Evolutionary conservation across 2,888 invertebrate genomes (phyloP), one percentile per base, ranked within the genome.

Genomic region (Cheilosia variabilis): DNA sequence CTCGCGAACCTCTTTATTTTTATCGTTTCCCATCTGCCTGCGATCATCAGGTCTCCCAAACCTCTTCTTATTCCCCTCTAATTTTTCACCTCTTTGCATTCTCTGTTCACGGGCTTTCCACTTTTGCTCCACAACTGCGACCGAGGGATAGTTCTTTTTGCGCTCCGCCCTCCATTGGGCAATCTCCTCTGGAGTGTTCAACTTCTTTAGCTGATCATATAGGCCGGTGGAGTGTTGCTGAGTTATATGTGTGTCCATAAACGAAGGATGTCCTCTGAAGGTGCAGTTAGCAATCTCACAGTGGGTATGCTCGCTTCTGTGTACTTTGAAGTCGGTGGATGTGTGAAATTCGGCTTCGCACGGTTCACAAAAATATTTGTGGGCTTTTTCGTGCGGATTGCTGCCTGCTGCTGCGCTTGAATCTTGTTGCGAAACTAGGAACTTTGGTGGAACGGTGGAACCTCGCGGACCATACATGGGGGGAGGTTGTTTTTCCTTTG

Each of bases 171-270:
- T 94, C 98, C 98, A 98, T 91, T 96, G 96, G 41, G 95, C 93
- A 78, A 98, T 95, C 87, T 97, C 97, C 90, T 97, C 97, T 0
- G 96, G 95, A 5, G 96, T 95, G 84, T 95, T 94, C 6, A 96
- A 89, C 88, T 95, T 95, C 88, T 95, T 94, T 82, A 98, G 95
- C 91, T 95, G 95, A 68, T 96, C 94, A 89, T 96, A 98, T 19
- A 98, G 92, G 0, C 97, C 98, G n/a, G 96, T 95, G 6, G 94
- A 93, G 92, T 98, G 98, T 92, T 97, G 96, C 93, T 96, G 95
- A 90, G 94, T 94, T 88, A 97, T 94, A 90, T 98, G 98, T 88
- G 95, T 95, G 81, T 95, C 95, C 15, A 98, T 94, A 2, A 97
- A 93, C 91, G 95, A 95, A 4, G 96, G 94, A 90, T 96, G 96